These are phyloP conservation scores for Drosophila anomalata DNA, from an alignment of 2,888 invertebrate genomes.

Conservation along the genomic window DNA sequence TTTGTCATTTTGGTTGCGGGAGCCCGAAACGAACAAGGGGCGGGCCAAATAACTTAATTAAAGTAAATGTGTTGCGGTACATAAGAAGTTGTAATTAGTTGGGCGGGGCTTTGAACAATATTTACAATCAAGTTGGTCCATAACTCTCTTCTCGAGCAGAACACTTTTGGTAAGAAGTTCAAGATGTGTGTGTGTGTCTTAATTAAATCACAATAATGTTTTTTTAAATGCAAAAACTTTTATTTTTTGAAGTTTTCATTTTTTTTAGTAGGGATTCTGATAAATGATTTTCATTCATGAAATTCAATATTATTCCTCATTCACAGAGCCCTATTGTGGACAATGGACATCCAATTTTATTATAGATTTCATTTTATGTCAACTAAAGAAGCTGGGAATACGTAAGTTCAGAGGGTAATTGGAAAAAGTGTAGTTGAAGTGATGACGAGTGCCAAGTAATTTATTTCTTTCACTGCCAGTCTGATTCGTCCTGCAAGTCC, in stretches of 20 bases:
- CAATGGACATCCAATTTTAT: background rate
- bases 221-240: background rate
- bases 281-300: background rate
- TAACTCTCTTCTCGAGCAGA: slow-evolving; percentile 18
- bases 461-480: slow-evolving; percentile 53
- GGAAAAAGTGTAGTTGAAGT: slow-evolving; percentile 23
- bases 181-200: background rate
- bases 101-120: slow-evolving; percentile 49
- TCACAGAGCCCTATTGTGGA: too few relatives aligned
- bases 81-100: slow-evolving; percentile 52
- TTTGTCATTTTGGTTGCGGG: slow-evolving; percentile 66
- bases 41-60: slow-evolving; percentile 69
- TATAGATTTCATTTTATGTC: slow-evolving; percentile 6
- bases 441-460: slow-evolving; percentile 41
- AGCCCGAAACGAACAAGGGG: background rate
- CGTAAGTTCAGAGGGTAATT: background rate
- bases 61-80: slow-evolving; percentile 61
- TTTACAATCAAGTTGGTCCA: slow-evolving; percentile 43
- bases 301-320: background rate
- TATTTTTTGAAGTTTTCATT: background rate
- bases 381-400: background rate
- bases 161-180: background rate
- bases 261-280: background rate
- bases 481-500: slow-evolving; percentile 19
- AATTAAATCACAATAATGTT: background rate